A percentile compares a stretch with the other conserved stretches of the same genome.
Evolutionary conservation across 2,113 vertebrate species (phyloP).

Genomic region (Bungarus multicinctus): DNA sequence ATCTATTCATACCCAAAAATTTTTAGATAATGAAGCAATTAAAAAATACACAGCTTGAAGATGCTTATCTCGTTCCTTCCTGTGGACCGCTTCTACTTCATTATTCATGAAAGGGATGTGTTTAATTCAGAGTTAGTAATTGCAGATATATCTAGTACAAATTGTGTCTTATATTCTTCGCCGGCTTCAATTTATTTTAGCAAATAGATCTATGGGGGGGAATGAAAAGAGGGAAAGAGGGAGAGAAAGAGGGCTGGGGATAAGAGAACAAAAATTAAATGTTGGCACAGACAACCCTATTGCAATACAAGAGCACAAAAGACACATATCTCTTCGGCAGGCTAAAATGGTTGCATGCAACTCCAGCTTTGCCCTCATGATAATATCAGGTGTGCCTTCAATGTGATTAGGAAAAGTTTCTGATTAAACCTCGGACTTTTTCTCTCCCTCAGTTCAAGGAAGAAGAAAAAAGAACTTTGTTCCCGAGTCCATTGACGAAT

Average conservation of each 20-base stretch:
- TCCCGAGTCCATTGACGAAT: neutral
- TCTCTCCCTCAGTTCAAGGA: neutral
- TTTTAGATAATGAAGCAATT: conserved; percentile 85
- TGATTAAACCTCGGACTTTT: neutral
- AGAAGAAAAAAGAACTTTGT: neutral
- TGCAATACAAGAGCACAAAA: neutral
- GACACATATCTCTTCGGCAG: neutral
- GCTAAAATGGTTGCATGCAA: neutral
- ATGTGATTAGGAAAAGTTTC: neutral
- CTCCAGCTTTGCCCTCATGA: neutral
- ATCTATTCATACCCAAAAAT: conserved; percentile 76
- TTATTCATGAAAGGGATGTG: conserved; percentile 80
- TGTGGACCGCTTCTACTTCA: conserved; percentile 76
- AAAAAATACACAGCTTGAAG: conserved; percentile 82
- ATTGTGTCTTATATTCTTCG: conserved; percentile 73
- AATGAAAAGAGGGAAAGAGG: neutral
- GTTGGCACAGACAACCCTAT: conserved; percentile 37
- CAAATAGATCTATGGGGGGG: conserved; percentile 71
- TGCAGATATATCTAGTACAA: conserved; percentile 78
- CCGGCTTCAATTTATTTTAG: conserved; percentile 79
- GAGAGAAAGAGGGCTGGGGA: neutral
- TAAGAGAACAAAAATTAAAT: conserved; percentile 35
- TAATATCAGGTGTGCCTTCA: neutral
- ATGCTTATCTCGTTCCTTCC: conserved; percentile 78
- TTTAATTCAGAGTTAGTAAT: conserved; percentile 81